A percentile compares a stretch with the other conserved stretches of the same genome.
phyloP scores from a whole-genome alignment of 2,888 invertebrate species.

The Mechanitis messenoides region DNA sequence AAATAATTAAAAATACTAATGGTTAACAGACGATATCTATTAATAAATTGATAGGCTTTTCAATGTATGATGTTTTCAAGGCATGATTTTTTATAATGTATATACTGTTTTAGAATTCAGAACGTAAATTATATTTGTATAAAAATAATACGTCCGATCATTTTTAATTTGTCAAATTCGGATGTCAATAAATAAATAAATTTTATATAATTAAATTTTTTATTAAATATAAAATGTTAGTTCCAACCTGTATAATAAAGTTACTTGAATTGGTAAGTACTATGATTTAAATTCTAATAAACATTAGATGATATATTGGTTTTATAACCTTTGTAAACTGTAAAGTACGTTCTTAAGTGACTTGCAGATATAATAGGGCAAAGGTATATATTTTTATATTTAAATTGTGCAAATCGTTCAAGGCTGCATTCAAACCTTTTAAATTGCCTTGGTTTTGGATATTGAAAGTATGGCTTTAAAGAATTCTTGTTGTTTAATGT shows the following conservation, averaged over 20 bases:
- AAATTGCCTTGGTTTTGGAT: too few species aligned
- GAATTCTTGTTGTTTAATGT: too few species aligned
- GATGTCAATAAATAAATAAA: neutral
- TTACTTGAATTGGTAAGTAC: constrained; percentile 65
- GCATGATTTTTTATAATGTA: neutral
- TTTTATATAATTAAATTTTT: neutral
- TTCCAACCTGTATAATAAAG: constrained; percentile 68
- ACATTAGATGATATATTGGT: neutral
- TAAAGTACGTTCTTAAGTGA: too few species aligned
- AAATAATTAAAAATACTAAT: too few species aligned
- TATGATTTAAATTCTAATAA: neutral
- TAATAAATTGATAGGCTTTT: too few species aligned
- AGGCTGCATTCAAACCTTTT: too few species aligned
- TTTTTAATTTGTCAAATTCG: constrained; percentile 4
- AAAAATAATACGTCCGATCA: neutral
- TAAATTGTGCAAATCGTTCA: too few species aligned
- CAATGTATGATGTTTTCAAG: too few species aligned
- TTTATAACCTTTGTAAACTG: neutral
- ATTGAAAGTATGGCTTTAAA: too few species aligned
- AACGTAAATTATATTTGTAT: neutral
- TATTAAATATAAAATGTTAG: constrained; percentile 50
- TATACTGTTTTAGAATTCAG: neutral
- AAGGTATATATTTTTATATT: too few species aligned
- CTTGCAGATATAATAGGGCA: too few species aligned
- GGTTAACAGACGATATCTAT: too few species aligned